These are phyloP conservation scores for Halesus radiatus DNA, from an alignment of 1,140 invertebrate species.

Conservation along the genomic window DNA sequence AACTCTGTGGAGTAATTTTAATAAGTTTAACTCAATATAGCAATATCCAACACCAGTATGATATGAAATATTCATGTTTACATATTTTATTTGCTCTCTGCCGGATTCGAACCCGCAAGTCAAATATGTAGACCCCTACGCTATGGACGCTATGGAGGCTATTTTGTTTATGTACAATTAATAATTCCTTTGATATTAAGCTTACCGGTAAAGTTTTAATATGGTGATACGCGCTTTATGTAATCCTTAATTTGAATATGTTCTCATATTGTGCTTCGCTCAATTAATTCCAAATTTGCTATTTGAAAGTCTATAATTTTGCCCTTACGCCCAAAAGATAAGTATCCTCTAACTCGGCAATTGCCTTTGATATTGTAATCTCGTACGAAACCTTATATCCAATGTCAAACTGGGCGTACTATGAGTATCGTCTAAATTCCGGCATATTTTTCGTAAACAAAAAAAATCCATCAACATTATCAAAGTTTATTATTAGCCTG, in stretches of 20 bases:
- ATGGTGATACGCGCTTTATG: no score
- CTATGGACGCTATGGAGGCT: no score
- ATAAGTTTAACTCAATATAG: no score
- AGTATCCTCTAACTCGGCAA: neutral
- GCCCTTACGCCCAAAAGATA: conserved; percentile 13
- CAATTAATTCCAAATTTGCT: neutral
- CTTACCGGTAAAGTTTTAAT: no score
- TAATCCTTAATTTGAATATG: neutral
- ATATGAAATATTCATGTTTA: no score
- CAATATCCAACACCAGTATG: no score
- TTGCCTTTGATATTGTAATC: conserved; percentile 36
- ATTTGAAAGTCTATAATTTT: conserved; percentile 11
- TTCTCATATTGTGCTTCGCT: neutral
- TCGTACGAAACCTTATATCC: neutral
- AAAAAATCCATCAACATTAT: conserved; percentile 11
- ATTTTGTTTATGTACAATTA: no score
- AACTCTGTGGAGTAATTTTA: no score
- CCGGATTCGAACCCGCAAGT: no score
- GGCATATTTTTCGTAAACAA: neutral
- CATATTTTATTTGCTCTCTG: no score
- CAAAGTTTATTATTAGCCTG: conserved; percentile 9
- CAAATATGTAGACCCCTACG: no score
- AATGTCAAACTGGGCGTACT: conserved; percentile 2
- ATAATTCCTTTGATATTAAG: no score
- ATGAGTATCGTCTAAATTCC: neutral